These are phyloP conservation scores for Tonatia bakeri DNA, from an alignment of 2,113 vertebrate species.

Conservation along the genomic window DNA sequence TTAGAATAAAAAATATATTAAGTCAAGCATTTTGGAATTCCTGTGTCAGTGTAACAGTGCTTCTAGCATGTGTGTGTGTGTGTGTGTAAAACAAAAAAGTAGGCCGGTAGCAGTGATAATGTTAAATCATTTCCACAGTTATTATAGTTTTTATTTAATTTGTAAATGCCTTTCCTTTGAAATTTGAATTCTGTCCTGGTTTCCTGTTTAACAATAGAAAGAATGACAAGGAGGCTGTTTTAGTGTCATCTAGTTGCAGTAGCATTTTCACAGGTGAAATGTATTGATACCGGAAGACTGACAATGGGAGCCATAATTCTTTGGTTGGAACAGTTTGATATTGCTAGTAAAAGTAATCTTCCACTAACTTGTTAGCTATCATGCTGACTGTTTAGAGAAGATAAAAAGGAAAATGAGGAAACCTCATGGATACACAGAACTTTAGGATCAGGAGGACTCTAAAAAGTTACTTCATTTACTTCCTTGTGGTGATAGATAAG, in stretches of 20 bases:
- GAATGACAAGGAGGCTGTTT: not conserved
- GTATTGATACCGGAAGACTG: not conserved
- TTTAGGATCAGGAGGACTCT: not conserved
- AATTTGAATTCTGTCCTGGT: not conserved
- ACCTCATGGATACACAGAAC: not conserved
- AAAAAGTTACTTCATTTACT: not conserved
- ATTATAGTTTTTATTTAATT: not conserved
- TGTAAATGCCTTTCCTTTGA: not conserved
- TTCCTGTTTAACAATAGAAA: not conserved
- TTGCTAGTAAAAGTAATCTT: not conserved
- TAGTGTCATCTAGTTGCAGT: not conserved
- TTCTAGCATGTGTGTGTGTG: not conserved
- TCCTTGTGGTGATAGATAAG: not conserved
- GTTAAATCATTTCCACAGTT: not conserved
- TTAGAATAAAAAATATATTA: not conserved
- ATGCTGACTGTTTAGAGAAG: not conserved
- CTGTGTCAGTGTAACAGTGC: not conserved
- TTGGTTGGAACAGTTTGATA: not conserved
- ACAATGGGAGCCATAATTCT: not conserved
- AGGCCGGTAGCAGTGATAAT: not conserved
- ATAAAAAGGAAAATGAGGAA: not conserved
- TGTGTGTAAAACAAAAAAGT: not conserved
- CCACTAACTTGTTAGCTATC: not conserved
- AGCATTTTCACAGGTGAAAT: not conserved
- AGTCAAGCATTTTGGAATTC: not conserved